phyloP scores from a whole-genome alignment of 2,888 invertebrate genomes.

The Chorisops tibialis region DNA sequence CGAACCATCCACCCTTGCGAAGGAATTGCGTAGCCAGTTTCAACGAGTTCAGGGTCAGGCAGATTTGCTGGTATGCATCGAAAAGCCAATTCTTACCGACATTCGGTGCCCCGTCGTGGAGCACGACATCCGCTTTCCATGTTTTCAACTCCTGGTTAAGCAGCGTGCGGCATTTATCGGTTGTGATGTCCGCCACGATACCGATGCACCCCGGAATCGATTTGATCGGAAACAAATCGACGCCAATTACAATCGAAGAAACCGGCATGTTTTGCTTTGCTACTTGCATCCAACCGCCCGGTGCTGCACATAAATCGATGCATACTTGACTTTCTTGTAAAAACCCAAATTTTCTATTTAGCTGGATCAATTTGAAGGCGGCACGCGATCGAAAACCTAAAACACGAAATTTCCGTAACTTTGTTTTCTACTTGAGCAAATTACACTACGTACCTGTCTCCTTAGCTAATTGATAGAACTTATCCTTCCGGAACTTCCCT shows the following conservation, averaged over 20 bases:
- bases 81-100: conserved; percentile 95
- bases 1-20: conserved; percentile 90
- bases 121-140: conserved; percentile 95
- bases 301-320: conserved; percentile 97
- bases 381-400: conserved; percentile 83
- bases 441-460: conserved; percentile 77
- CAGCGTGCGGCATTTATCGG: conserved; percentile 82
- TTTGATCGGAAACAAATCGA: conserved; percentile 94
- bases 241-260: conserved; percentile 89
- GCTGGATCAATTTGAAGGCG: conserved; percentile 97
- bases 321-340: conserved; percentile 93
- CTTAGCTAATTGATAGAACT: conserved; percentile 97
- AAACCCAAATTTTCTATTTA: conserved; percentile 96
- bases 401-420: neutral
- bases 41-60: conserved; percentile 86
- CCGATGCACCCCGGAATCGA: conserved; percentile 86
- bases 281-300: conserved; percentile 99
- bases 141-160: conserved; percentile 83
- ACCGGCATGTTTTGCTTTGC: conserved; percentile 97
- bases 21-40: conserved; percentile 90
- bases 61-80: conserved; percentile 93
- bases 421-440: neutral
- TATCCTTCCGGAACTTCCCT: conserved; percentile 97
- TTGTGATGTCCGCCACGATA: conserved; percentile 93
- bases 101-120: conserved; percentile 98